Conservation (phyloP, 2,797 vertebrate species). For the Anguilla pacifica region DNA sequence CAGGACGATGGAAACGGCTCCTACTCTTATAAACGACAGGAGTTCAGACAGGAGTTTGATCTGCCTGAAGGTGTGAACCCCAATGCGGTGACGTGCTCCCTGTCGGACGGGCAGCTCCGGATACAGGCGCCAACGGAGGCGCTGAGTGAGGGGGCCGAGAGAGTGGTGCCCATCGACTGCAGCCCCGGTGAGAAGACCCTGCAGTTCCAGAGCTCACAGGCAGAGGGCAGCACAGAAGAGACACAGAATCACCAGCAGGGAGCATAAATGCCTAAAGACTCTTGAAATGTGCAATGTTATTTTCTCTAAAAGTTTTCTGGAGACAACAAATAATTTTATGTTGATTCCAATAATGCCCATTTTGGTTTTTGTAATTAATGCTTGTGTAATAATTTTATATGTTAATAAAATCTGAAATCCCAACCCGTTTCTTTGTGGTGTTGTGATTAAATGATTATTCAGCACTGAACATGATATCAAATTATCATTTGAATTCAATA, state of each 20-base stretch:
- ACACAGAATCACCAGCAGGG: background rate
- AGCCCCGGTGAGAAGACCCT: too few relatives aligned
- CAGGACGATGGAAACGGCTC: slow-evolving; percentile 69
- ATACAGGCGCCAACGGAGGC: too few relatives aligned
- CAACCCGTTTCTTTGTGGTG: background rate
- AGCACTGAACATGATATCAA: background rate
- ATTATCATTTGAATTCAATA: background rate
- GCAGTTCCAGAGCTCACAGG: too few relatives aligned
- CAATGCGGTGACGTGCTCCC: too few relatives aligned
- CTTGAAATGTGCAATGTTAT: background rate
- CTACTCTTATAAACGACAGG: slow-evolving; percentile 71
- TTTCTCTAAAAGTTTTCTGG: background rate
- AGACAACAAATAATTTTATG: background rate
- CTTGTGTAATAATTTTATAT: background rate
- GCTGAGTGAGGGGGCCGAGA: too few relatives aligned
- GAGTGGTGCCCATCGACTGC: too few relatives aligned
- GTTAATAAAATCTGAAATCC: background rate
- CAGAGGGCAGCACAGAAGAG: slow-evolving; percentile 5
- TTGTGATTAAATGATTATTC: background rate
- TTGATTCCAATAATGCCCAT: background rate
- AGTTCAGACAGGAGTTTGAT: too few relatives aligned
- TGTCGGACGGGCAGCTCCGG: too few relatives aligned
- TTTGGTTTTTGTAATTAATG: background rate
- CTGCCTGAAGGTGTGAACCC: too few relatives aligned
- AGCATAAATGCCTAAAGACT: background rate